Base-by-base conservation (phyloP, 2,113 vertebrate genomes). In the Barbus barbus region DNA sequence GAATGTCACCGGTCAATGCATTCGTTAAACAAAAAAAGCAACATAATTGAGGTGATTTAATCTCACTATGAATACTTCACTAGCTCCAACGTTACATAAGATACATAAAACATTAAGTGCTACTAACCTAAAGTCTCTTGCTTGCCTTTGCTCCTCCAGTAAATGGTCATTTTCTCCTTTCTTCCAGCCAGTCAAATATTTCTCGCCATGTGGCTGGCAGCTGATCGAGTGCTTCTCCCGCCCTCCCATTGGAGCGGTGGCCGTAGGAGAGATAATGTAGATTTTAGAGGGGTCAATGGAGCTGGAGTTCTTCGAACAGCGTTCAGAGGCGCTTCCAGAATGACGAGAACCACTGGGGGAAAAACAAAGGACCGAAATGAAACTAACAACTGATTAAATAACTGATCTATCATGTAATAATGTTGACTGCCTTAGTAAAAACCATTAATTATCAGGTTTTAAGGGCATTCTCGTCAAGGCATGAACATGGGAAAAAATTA, bases 151-250 rank as follows among this genome's bases (percentile, higher is more conserved):
- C 82, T 96, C 95, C 83, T 95, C 95, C 3, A 94, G 93, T 0
- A 94, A 92, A 4, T 94, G 94, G 78, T 94, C 96, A 75, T 88
- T 94, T 82, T 95, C 95, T 0, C 92, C 92, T 73, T 96, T 96
- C 90, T 96, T 96, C 96, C 95, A 96, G 87, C 95, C 95, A 77
- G 95, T 95, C 86, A 95, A 90, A 0, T 95, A 96, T 81, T 95
- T 95, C 86, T 83, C 95, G 20, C 91, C 89, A 22, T 93, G 88
- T 71, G 92, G 94, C 74, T 95, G 95, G 65, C 93, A 92, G 89
- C 93, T 92, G 41, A 94, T 94, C 1, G 92, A 38, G 85, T 93
- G 94, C 65, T 93, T 89, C 80, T 90, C 22, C 0, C 93, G 89
- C 4, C 93, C 93, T 3, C 94, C 63, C 24, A 89, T 85, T 78